Conservation (phyloP, 1,140 invertebrate species). For the Pseudobourletiella spinata region DNA sequence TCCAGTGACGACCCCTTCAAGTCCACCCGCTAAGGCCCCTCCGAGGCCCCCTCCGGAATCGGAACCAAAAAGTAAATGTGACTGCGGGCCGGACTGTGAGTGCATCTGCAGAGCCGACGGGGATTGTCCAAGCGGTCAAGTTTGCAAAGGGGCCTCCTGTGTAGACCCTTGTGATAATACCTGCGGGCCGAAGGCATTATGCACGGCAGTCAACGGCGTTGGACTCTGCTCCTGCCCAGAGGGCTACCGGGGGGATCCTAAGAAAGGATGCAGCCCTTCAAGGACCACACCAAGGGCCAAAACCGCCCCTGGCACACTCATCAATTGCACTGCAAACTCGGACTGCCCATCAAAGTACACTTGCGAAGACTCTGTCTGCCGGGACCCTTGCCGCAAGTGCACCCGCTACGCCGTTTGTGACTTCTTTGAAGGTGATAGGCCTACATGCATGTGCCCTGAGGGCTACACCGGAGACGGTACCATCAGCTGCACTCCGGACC, state of each 20-base stretch:
- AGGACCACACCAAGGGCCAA: no score
- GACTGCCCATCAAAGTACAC: conserved; percentile 4
- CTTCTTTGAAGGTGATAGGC: background rate
- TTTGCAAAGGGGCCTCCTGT: background rate
- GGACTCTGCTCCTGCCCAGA: conserved; percentile 55
- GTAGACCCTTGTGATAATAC: conserved; percentile 41
- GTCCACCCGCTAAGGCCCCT: no score
- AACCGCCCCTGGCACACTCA: no score
- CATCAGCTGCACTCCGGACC: background rate
- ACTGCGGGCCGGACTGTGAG: background rate
- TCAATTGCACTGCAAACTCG: background rate
- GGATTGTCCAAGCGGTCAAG: background rate
- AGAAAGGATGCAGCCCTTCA: background rate
- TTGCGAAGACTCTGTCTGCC: background rate
- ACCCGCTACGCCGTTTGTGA: background rate
- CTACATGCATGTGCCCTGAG: background rate
- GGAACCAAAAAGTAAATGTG: no score
- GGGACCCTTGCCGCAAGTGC: background rate
- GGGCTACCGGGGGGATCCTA: conserved; percentile 53
- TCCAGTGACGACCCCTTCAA: no score
- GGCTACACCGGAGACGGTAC: conserved; percentile 3
- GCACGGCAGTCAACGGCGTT: conserved; percentile 48
- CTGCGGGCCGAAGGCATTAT: conserved; percentile 60
- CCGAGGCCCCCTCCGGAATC: no score
- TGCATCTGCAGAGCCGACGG: background rate